These are phyloP conservation scores for Siniperca scherzeri DNA, from an alignment of 2,797 vertebrate genomes.

Conservation along the genomic window DNA sequence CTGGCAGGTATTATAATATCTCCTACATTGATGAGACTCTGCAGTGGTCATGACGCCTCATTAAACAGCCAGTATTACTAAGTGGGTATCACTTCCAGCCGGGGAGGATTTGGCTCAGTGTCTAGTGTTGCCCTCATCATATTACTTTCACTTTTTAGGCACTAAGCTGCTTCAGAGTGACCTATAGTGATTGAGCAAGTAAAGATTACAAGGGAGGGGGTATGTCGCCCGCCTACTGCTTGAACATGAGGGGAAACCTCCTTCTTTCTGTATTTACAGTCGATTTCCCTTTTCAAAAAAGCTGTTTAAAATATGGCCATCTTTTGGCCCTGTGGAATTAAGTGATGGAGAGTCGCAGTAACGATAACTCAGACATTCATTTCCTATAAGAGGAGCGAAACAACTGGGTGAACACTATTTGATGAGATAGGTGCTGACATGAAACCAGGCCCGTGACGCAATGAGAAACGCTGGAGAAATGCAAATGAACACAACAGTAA, in stretches of 20 bases:
- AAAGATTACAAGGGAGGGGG: neutral
- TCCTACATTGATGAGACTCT: conserved; percentile 42
- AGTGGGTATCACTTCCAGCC: conserved; percentile 48
- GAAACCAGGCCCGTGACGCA: neutral
- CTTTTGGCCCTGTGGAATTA: neutral
- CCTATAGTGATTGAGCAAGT: conserved; percentile 30
- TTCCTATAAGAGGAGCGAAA: neutral
- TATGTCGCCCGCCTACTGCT: neutral
- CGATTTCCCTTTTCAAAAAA: neutral
- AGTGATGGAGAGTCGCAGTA: neutral
- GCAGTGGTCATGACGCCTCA: conserved; percentile 56
- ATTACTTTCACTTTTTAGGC: conserved; percentile 46
- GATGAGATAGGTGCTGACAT: conserved; percentile 11
- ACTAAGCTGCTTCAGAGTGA: conserved; percentile 44
- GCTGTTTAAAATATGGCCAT: neutral
- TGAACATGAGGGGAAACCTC: conserved; percentile 7
- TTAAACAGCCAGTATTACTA: conserved; percentile 57
- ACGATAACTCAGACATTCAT: neutral
- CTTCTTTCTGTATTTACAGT: neutral
- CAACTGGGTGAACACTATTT: neutral
- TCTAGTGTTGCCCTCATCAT: conserved; percentile 52
- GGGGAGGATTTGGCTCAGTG: conserved; percentile 43
- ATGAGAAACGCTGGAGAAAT: neutral
- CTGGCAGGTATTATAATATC: conserved; percentile 47
- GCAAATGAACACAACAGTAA: neutral